Base-by-base conservation (phyloP, 2,888 invertebrate genomes). In the Crepidodera aurea region DNA sequence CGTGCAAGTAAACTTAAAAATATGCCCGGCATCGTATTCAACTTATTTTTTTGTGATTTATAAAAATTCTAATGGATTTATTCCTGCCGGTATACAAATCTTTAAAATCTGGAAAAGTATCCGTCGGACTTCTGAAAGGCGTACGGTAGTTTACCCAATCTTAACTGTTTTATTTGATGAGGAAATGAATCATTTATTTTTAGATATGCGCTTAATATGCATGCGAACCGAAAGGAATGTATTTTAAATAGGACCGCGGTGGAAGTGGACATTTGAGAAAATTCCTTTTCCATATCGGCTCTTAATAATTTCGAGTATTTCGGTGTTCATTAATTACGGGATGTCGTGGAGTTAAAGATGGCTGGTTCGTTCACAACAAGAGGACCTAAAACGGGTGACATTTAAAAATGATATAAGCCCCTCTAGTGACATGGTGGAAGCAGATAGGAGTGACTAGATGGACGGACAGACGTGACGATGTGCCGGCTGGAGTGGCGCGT, bases 351-450 rank as follows among this genome's bases (percentile, higher is more conserved):
- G 32, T 13, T 72, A 71, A 75, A 76, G 73, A 75, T 75, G 75
- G 77, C 74, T 65, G 66, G 68, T 67, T 67, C 71, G 70, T 66
- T 73, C 70, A 68, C 70, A 61, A 34, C 56, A 53, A 29, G 46
- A 46, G 37, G 19, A 25, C 46, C 34, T 22, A 34, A 13, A 22
- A 37, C 34, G 15, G 60, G 70, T 74, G 76, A 74, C 75, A 70
- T 76, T 76, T 72, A 73, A 77, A 77, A 77, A 77, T 76, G 74
- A 75, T 71, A 71, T 69, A 61, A 69, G 67, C 62, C 64, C 57
- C 48, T 62, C 44, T 34, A 12, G 63, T 62, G 62, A 66, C 63
- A 69, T 65, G 67, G 62, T 64, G 63, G 60, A 62, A 68, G 67
- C 59, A 59, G 63, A 62, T 56, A 61, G 55, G 39, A 56, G 37